Conservation (phyloP, 2,797 vertebrate genomes). For the Hipposideros larvatus region DNA sequence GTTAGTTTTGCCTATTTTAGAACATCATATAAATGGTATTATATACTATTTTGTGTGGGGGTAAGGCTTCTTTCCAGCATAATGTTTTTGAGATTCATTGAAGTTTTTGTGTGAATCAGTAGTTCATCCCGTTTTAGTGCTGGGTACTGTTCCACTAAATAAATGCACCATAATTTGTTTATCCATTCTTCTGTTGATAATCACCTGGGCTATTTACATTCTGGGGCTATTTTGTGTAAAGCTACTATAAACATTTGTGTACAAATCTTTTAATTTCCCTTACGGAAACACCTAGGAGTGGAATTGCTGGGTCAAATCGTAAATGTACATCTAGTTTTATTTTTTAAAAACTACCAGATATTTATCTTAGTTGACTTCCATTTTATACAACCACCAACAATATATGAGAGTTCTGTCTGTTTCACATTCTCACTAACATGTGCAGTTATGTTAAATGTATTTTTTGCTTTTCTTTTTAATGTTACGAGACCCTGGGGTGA, state of each 20-base stretch:
- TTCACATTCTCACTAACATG: not conserved
- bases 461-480: constrained; percentile 33
- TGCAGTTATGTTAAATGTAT: not conserved
- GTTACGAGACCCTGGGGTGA: not conserved
- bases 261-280: not conserved
- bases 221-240: not conserved
- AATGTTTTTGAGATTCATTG: not conserved
- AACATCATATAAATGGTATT: not conserved
- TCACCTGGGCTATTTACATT: not conserved
- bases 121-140: not conserved
- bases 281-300: not conserved
- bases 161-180: not conserved
- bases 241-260: not conserved
- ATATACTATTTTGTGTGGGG: not conserved
- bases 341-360: not conserved
- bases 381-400: not conserved
- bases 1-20: not conserved
- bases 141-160: not conserved
- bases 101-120: not conserved
- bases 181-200: not conserved
- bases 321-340: not conserved
- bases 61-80: not conserved
- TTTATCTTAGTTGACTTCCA: not conserved
- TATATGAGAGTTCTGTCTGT: not conserved
- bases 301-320: not conserved